Evolutionary conservation across 1,140 invertebrate species (phyloP), one percentile per base, ranked within the genome.

Genomic region (Kradibia gibbosae): DNA sequence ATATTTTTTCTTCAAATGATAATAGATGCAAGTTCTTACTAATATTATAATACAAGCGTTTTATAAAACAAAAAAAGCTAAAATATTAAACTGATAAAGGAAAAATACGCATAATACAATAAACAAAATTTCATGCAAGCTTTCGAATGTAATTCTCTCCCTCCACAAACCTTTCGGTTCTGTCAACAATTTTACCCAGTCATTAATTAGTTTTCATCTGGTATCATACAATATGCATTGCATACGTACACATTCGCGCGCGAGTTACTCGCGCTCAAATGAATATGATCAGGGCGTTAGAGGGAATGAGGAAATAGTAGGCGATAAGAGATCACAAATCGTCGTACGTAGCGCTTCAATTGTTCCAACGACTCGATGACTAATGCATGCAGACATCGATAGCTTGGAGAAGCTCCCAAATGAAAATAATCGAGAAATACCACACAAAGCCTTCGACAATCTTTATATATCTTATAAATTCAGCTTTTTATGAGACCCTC

Each of bases 311-410:
- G 65, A 78, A 78, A 55, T 36, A 34, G 50, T 34, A 22, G 36
- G 50, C 42, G 77, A 79, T 72, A 79, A 57, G 77, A 70, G 48
- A 78, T 71, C 45, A 31, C 34, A 34, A 31, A 25, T 17, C 48
- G 3, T 20, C 76, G 20, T 22, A 67, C 20, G 62, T 39, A 36
- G 62, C 36, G 34, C 13, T 67, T n/a, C 36, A 48, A 76, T 76
- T 65, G 36, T 25, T 65, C n/a, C 5, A 76, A 15, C 36, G 39
- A 13, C 65, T 20, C 34, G n/a, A 71, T 79, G 67, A 79, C 48
- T 79, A 71, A 71, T 45, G 48, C 22, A 70, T 45, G 57, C 71
- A 60, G 70, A 34, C 36, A 34, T 36, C 62, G 42, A 36, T 13
- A 39, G 11, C 57, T 65, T 20, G 28, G 39, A 34, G 45, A n/a